Evolutionary conservation across 2,797 vertebrate species (phyloP).

Genomic region (Nyctalus aviator): DNA sequence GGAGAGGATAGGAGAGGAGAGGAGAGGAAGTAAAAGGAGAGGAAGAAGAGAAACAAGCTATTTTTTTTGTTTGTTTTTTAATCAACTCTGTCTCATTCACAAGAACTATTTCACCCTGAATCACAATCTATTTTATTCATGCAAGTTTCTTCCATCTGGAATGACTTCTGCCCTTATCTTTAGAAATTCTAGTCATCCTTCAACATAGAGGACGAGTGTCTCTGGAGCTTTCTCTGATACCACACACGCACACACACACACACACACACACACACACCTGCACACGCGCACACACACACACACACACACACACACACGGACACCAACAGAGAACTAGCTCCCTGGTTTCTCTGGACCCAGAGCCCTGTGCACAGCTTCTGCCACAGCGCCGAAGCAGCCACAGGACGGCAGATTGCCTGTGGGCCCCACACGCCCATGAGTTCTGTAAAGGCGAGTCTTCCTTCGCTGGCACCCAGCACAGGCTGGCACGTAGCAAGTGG

Average conservation of each 20-base stretch:
- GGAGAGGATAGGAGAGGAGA: too few species aligned
- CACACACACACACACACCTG: too few species aligned
- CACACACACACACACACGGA: background rate
- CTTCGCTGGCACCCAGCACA: background rate
- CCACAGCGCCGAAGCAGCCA: background rate
- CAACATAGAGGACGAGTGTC: background rate
- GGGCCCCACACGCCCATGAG: background rate
- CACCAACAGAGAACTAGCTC: background rate
- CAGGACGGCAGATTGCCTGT: background rate
- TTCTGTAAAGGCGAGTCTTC: background rate
- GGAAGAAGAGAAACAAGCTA: background rate
- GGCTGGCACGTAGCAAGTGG: accelerated
- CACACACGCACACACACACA: background rate
- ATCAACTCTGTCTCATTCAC: background rate
- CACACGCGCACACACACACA: too few species aligned
- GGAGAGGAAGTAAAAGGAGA: too few species aligned
- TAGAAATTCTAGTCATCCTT: background rate
- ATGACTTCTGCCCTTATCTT: background rate
- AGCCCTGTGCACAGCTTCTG: background rate
- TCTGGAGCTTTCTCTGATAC: background rate
- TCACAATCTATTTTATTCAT: background rate
- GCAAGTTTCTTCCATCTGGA: background rate
- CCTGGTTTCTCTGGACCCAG: background rate
- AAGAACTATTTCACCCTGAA: background rate
- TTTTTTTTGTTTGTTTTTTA: background rate